phyloP scores from a whole-genome alignment of 2,888 invertebrate genomes.

The Dichetophora obliterata region DNA sequence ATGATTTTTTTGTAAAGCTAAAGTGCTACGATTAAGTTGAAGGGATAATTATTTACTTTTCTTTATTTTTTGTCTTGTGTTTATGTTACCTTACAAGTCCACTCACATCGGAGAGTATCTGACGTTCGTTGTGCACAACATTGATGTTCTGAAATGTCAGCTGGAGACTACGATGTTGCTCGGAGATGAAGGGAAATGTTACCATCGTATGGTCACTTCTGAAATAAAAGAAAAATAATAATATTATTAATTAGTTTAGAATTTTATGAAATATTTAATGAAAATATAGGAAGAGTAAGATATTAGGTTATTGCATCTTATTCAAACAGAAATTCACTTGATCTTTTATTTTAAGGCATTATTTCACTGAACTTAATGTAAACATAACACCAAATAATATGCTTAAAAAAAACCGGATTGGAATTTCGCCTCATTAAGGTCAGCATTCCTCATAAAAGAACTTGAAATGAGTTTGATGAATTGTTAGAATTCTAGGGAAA shows the following conservation, averaged over 20 bases:
- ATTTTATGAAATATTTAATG: not conserved
- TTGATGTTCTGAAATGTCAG: slow-evolving; percentile 77
- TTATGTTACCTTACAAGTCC: slow-evolving; percentile 74
- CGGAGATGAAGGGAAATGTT: slow-evolving; percentile 74
- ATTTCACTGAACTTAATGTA: too few relatives aligned
- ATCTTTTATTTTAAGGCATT: too few relatives aligned
- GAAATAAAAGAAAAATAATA: slow-evolving; percentile 54
- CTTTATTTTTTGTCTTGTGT: not conserved
- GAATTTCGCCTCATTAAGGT: too few relatives aligned
- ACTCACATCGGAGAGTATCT: slow-evolving; percentile 79
- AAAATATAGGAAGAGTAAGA: not conserved
- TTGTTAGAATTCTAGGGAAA: too few relatives aligned
- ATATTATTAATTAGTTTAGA: not conserved
- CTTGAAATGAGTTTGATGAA: too few relatives aligned
- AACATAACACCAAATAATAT: too few relatives aligned
- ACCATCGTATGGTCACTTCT: slow-evolving; percentile 75
- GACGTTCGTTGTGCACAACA: slow-evolving; percentile 72
- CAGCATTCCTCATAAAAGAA: too few relatives aligned
- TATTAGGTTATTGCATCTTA: too few relatives aligned
- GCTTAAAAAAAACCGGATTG: too few relatives aligned
- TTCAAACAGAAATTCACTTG: too few relatives aligned
- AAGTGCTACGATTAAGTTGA: not conserved
- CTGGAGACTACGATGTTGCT: slow-evolving; percentile 75
- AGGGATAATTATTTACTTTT: not conserved
- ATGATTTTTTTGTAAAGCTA: not conserved